Base-by-base conservation (phyloP, 2,797 vertebrate species). In the Pogonophryne albipinna region DNA sequence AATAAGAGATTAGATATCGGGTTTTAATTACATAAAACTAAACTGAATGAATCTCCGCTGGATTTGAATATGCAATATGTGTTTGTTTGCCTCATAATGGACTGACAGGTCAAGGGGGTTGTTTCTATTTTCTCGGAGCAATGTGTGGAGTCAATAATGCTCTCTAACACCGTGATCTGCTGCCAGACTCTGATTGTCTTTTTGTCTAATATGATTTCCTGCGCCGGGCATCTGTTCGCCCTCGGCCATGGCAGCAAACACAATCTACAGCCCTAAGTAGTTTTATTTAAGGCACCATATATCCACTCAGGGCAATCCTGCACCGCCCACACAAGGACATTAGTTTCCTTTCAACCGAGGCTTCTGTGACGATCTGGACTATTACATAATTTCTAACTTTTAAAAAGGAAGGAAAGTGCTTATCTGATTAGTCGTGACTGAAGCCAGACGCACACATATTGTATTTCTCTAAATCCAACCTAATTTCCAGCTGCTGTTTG, bases 261-360 rank as follows among this genome's bases (percentile, higher is more conserved):
- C 71, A 89, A 88, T 86, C 76, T 88, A 57, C 79, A 70, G 58
- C 75, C 56, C 15, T 76, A 52, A 75, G 76, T 83, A 84, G 80
- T 38, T 84, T 87, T 87, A 86, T 92, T 92, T 88, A 89, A 87
- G 81, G 70, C 72, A 64, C 70, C 74, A 55, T 83, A 78, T 84
- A 84, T 82, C 84, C 78, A 88, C 86, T 85, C 58, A 71, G 62
- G 63, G 77, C 75, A 76, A 38, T 76, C 79, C 56, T 80, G 50
- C 23, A 47, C 79, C 86, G 80, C 80, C 78, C 72, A 84, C 87
- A 82, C 70, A 85, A 80, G 42, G 67, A 82, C 78, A 71, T 85
- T 84, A 76, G 68, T 73, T 86, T 84, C 66, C 74, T 80, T 84
- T 90, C 66, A 79, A 72, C 71, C 70, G 50, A 84, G 47, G 68